Evolutionary conservation across 2,888 invertebrate genomes (phyloP).

Genomic region (Cacoxenus indagator): DNA sequence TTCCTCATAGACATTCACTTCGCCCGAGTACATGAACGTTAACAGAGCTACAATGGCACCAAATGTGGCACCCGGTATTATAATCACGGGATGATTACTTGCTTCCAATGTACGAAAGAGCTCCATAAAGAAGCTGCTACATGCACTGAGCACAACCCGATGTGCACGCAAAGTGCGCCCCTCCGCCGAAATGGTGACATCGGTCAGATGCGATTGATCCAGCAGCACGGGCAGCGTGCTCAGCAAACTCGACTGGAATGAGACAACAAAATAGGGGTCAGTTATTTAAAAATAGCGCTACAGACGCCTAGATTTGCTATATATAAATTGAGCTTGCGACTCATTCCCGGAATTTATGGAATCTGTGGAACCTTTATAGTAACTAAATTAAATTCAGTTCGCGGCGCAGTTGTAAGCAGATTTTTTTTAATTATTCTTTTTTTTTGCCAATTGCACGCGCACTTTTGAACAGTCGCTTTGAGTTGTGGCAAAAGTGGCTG

Average conservation of each 20-base stretch:
- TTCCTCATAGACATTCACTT: slow-evolving; percentile 86
- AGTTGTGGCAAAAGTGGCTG: slow-evolving; percentile 33
- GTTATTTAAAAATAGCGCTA: slow-evolving; percentile 46
- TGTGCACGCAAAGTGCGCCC: slow-evolving; percentile 89
- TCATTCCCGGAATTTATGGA: not conserved
- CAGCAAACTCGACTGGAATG: slow-evolving; percentile 79
- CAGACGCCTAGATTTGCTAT: not conserved
- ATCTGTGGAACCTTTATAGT: not conserved
- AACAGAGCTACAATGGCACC: slow-evolving; percentile 77
- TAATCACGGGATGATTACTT: slow-evolving; percentile 69
- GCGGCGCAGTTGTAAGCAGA: too few relatives aligned
- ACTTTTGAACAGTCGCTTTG: not conserved
- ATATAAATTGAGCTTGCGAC: too few relatives aligned
- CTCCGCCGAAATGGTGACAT: slow-evolving; percentile 89
- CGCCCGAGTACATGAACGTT: slow-evolving; percentile 90
- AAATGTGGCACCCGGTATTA: slow-evolving; percentile 70
- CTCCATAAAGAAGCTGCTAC: slow-evolving; percentile 91
- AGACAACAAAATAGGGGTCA: slow-evolving; percentile 42
- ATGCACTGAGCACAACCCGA: slow-evolving; percentile 87
- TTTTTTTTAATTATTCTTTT: too few relatives aligned
- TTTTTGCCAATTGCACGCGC: too few relatives aligned
- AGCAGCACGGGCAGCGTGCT: slow-evolving; percentile 84
- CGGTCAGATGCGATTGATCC: slow-evolving; percentile 85
- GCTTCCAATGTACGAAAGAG: slow-evolving; percentile 75
- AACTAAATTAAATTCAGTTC: too few relatives aligned